A percentile compares a stretch with the other conserved stretches of the same genome.
Conservation (phyloP, 1,140 invertebrate species). For the Adelges cooleyi region DNA sequence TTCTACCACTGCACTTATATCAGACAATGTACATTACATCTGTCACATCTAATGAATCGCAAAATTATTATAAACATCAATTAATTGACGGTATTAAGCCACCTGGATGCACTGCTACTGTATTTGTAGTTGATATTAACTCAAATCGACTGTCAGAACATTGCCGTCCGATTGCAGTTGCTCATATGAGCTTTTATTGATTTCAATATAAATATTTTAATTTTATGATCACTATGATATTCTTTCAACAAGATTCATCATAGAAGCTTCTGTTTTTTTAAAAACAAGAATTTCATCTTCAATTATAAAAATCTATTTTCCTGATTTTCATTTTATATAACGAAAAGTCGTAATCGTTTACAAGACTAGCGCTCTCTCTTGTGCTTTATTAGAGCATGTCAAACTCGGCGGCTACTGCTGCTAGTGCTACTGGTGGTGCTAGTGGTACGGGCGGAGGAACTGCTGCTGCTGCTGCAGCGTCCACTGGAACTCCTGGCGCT, state of each 20-base stretch:
- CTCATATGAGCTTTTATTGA: background rate
- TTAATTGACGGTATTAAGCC: background rate
- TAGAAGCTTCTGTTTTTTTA: background rate
- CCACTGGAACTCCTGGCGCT: slow-evolving; percentile 33
- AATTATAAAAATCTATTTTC: too few species aligned
- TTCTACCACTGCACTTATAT: background rate
- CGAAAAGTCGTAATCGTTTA: background rate
- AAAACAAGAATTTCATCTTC: too few species aligned
- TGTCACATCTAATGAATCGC: background rate
- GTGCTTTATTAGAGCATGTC: slow-evolving; percentile 23
- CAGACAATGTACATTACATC: slow-evolving; percentile 17
- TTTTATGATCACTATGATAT: background rate
- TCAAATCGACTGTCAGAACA: background rate
- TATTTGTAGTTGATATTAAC: background rate
- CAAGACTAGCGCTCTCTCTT: background rate
- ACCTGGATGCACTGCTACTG: background rate
- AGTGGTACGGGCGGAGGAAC: background rate
- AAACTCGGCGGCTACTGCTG: slow-evolving; percentile 11
- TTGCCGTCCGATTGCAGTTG: background rate
- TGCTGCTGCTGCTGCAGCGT: background rate
- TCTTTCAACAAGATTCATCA: background rate
- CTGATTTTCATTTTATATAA: background rate
- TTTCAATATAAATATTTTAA: background rate
- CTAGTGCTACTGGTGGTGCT: background rate
- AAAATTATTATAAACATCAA: slow-evolving; percentile 1